Evolutionary conservation across 2,113 vertebrate species (phyloP).

Genomic region (Casuarius casuarius): DNA sequence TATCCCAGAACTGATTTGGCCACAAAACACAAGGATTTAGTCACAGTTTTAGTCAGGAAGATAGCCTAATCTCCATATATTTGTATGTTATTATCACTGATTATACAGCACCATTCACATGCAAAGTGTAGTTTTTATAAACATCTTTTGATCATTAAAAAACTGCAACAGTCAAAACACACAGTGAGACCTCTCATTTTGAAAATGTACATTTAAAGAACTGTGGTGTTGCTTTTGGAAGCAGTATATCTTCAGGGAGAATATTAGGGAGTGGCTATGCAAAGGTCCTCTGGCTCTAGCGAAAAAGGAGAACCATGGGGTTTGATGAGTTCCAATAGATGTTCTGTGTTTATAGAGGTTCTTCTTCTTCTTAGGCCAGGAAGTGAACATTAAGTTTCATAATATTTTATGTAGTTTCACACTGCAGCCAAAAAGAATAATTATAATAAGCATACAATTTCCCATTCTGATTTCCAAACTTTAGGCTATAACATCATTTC

Average conservation of each 20-base stretch:
- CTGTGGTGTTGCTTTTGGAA: background rate
- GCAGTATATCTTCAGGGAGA: background rate
- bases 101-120: background rate
- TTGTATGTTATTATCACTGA: background rate
- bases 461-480: background rate
- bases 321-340: background rate
- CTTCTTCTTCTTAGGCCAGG: background rate
- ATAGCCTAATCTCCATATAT: background rate
- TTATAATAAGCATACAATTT: background rate
- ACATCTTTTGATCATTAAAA: background rate
- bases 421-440: background rate
- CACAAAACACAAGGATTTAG: background rate
- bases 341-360: background rate
- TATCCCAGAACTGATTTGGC: background rate
- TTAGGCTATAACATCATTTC: background rate
- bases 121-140: background rate
- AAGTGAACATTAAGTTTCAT: background rate
- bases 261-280: background rate
- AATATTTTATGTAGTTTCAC: background rate
- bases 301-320: background rate
- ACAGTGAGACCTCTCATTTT: background rate
- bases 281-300: background rate
- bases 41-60: background rate
- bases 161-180: background rate
- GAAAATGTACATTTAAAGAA: background rate